These are phyloP conservation scores for Cantharis nigra DNA, from an alignment of 2,888 invertebrate species.

Conservation along the genomic window DNA sequence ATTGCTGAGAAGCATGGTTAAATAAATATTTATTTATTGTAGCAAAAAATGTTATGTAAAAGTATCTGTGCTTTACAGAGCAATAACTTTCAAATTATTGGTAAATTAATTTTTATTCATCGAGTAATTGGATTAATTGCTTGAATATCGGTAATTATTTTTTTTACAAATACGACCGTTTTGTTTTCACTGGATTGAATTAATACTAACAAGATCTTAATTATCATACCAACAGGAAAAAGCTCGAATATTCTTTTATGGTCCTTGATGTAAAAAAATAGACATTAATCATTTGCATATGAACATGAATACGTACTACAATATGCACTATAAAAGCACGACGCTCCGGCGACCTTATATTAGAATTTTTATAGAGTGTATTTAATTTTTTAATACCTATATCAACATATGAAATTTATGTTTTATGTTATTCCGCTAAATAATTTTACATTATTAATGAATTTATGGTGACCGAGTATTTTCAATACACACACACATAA, in stretches of 20 bases:
- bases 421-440: background rate
- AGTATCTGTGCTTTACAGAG: background rate
- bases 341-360: background rate
- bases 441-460: background rate
- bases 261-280: background rate
- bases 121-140: background rate
- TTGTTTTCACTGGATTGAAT: background rate
- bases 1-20: background rate
- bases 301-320: background rate
- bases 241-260: background rate
- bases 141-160: background rate
- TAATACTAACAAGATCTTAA: background rate
- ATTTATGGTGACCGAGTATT: constrained; percentile 16
- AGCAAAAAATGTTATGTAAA: background rate
- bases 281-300: background rate
- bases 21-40: background rate
- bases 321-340: background rate
- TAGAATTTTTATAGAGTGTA: background rate
- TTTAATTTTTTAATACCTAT: background rate
- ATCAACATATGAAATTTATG: background rate
- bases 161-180: background rate
- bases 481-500: background rate
- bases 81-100: background rate
- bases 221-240: background rate
- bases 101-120: background rate